phyloP scores from a whole-genome alignment of 2,113 vertebrate species.

The Buteo buteo region DNA sequence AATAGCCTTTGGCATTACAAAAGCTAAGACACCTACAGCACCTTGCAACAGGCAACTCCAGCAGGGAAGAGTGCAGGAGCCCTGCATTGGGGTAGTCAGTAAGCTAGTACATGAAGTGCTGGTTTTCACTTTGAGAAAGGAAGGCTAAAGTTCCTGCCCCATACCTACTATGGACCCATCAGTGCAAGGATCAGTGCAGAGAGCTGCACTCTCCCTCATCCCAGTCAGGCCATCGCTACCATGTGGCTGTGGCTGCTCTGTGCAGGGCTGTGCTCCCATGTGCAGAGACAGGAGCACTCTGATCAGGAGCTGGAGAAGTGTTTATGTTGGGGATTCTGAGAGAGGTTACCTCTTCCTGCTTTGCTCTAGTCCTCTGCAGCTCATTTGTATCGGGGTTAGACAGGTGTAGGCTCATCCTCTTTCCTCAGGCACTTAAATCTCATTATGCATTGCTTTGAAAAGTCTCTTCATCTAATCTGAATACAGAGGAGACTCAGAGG shows the following conservation, averaged over 20 bases:
- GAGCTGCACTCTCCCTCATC: not conserved
- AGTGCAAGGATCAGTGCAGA: not conserved
- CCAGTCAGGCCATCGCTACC: not conserved
- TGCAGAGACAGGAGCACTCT: not conserved
- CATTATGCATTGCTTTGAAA: not conserved
- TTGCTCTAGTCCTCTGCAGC: not conserved
- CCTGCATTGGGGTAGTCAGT: not conserved
- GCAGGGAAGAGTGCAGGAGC: not conserved
- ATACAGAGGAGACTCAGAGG: not conserved
- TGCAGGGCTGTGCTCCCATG: not conserved
- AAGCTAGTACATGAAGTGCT: not conserved
- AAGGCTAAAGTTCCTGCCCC: not conserved
- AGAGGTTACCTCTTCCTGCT: not conserved
- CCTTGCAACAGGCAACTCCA: not conserved
- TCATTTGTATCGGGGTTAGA: not conserved
- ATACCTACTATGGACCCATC: fast-evolving
- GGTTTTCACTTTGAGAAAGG: not conserved
- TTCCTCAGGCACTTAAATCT: not conserved
- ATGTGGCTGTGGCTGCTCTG: not conserved
- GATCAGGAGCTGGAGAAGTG: not conserved
- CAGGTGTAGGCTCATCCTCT: not conserved
- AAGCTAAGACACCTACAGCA: not conserved
- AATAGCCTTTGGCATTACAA: not conserved
- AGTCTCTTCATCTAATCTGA: not conserved
- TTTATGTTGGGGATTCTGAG: not conserved